Conservation (phyloP, 23 tunicate species). For the Ciona savignyi region DNA sequence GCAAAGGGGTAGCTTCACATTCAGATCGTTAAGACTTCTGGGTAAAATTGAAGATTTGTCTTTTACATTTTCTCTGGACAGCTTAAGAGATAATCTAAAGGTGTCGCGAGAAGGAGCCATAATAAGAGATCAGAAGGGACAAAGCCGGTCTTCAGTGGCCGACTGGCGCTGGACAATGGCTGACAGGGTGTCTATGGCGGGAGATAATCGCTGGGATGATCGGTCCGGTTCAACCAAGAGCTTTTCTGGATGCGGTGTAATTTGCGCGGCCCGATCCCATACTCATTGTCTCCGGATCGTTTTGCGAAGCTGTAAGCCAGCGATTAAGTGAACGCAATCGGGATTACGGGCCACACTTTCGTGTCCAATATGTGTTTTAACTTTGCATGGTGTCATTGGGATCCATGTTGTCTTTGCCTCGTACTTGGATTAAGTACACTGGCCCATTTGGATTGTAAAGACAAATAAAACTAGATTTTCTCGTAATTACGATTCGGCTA, state of each 20-base stretch:
- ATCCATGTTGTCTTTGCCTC: background rate
- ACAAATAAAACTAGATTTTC: too few species aligned
- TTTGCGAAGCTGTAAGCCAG: background rate
- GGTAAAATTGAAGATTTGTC: too few species aligned
- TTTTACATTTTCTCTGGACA: too few species aligned
- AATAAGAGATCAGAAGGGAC: background rate
- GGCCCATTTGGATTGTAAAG: too few species aligned
- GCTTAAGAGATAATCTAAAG: background rate
- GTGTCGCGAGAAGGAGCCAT: background rate
- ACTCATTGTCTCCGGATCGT: background rate
- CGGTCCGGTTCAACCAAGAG: background rate
- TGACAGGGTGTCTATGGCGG: background rate
- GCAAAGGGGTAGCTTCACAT: too few species aligned
- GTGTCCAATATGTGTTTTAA: background rate
- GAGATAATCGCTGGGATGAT: background rate
- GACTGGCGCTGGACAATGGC: background rate
- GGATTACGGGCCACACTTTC: background rate
- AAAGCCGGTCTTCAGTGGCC: background rate
- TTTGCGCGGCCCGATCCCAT: background rate
- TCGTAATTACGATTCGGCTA: too few species aligned
- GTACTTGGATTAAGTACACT: background rate
- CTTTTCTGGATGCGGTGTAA: background rate
- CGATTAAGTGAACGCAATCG: background rate
- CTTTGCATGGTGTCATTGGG: background rate
- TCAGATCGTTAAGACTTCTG: too few species aligned